These are phyloP conservation scores for Pelodiscus sinensis DNA, from an alignment of 2,113 vertebrate species.

Conservation along the genomic window DNA sequence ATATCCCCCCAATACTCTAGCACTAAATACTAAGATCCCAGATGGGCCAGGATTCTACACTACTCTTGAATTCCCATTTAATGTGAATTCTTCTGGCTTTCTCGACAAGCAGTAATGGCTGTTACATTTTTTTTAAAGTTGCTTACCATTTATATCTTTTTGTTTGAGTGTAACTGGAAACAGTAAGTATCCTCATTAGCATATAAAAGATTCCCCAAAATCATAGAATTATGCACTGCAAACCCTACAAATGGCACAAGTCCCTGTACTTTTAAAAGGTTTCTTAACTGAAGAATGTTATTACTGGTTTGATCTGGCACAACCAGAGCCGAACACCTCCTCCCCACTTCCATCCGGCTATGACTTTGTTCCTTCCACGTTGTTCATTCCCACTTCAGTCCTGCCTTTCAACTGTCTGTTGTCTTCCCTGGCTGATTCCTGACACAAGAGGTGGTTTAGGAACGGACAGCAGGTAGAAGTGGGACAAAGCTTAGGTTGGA, in stretches of 20 bases:
- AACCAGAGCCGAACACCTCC: background rate
- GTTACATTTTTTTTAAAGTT: background rate
- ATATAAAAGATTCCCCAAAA: background rate
- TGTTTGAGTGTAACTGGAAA: background rate
- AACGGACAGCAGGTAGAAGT: background rate
- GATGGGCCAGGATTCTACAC: background rate
- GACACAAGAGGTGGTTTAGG: rapidly evolving
- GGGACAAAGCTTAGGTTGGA: background rate
- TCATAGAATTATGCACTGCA: background rate
- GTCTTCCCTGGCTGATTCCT: background rate
- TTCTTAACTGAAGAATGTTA: background rate
- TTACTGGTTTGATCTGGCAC: background rate
- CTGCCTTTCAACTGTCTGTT: background rate
- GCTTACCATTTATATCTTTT: background rate
- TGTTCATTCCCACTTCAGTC: rapidly evolving
- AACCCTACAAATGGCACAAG: background rate
- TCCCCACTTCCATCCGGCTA: background rate
- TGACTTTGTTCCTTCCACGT: background rate
- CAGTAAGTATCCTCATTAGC: background rate
- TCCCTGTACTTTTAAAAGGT: rapidly evolving
- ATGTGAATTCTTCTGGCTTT: background rate
- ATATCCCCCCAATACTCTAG: background rate
- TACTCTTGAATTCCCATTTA: background rate
- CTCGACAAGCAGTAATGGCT: background rate
- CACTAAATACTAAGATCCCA: background rate